phyloP scores from a whole-genome alignment of 2,113 vertebrate species.

The Dryoscopus gambensis region DNA sequence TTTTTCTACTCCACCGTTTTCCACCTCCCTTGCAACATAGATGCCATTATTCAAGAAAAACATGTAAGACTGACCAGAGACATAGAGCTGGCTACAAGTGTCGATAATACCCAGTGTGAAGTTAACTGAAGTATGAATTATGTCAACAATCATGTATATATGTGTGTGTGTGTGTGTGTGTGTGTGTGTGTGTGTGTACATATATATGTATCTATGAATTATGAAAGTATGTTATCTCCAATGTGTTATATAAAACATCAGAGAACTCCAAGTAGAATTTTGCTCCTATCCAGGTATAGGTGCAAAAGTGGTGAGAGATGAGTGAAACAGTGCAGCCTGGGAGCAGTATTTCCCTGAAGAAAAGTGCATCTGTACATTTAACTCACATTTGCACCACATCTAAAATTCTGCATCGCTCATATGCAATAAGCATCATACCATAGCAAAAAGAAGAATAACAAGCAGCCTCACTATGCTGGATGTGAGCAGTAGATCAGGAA shows the following conservation, averaged over 20 bases:
- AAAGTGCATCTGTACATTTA: not conserved
- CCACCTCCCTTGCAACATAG: not conserved
- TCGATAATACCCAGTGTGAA: not conserved
- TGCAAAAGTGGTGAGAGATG: not conserved
- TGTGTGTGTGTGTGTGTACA: not conserved
- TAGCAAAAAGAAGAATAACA: not conserved
- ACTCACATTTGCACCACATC: not conserved
- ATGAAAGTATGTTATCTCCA: not conserved
- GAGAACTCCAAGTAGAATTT: not conserved
- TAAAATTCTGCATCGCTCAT: not conserved
- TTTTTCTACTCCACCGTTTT: not conserved
- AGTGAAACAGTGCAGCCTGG: not conserved
- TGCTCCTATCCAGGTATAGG: not conserved
- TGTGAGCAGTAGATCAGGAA: not conserved
- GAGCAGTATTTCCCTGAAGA: not conserved
- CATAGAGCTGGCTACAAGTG: not conserved
- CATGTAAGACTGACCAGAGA: not conserved
- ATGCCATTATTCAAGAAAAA: not conserved
- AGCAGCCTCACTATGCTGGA: not conserved
- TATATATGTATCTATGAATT: not conserved
- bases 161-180: not conserved
- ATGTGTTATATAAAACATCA: rapidly evolving
- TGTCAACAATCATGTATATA: not conserved
- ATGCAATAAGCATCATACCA: not conserved
- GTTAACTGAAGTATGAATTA: not conserved